A percentile compares a stretch with the other conserved stretches of the same genome.
Conservation (phyloP, 2,113 vertebrate genomes). For the Poicephalus meyeri region DNA sequence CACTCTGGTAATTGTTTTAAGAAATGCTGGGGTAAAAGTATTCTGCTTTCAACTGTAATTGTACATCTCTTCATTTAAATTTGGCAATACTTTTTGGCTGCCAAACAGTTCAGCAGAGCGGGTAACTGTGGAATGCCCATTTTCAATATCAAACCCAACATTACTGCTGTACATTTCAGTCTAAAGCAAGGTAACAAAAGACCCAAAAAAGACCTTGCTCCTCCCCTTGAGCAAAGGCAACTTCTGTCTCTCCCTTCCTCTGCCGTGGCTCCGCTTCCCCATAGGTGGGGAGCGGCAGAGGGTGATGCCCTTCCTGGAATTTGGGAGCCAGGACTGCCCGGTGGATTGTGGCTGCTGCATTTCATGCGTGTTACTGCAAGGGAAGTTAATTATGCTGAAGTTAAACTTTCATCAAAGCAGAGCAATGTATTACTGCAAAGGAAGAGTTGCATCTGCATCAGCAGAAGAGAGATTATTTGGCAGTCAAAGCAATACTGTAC, state of each 20-base stretch:
- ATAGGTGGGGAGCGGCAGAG: background rate
- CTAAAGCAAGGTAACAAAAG: background rate
- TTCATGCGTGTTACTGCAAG: background rate
- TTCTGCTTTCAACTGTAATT: background rate
- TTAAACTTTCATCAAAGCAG: background rate
- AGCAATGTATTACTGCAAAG: background rate
- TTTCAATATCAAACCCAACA: background rate
- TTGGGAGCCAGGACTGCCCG: background rate
- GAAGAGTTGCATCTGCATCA: background rate
- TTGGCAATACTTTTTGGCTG: background rate
- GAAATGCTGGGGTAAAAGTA: background rate
- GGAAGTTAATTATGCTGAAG: background rate
- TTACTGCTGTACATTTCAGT: background rate
- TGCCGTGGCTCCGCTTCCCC: fast-evolving
- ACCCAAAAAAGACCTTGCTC: background rate
- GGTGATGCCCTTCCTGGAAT: background rate
- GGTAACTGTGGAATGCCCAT: background rate
- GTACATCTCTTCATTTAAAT: background rate
- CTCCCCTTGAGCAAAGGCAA: background rate
- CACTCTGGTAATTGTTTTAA: background rate
- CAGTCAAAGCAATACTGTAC: background rate
- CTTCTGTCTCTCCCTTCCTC: background rate
- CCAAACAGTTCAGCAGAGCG: background rate
- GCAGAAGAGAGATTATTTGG: background rate
- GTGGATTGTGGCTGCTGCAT: background rate